phyloP scores from a whole-genome alignment of 2,797 vertebrate species.

The Gobionotothen gibberifrons region DNA sequence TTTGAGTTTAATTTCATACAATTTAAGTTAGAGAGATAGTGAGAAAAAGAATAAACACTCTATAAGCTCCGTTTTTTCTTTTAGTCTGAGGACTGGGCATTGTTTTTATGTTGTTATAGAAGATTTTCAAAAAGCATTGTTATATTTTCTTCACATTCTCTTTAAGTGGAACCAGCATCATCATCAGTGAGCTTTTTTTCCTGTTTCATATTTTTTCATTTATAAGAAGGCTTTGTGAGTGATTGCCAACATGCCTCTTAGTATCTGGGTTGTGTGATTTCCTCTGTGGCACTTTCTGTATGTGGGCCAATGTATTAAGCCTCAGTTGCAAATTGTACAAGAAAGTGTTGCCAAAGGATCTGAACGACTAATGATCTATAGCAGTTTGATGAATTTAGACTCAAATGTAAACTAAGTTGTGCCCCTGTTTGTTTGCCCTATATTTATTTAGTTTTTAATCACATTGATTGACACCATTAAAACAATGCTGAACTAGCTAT shows the following conservation, averaged over 20 bases:
- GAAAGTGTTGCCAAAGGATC: constrained; percentile 7
- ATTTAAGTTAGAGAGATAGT: neutral
- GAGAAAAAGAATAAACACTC: neutral
- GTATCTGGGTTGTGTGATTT: constrained; percentile 5
- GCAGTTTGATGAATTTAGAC: neutral
- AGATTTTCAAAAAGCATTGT: neutral
- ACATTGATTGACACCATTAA: neutral
- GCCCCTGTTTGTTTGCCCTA: neutral
- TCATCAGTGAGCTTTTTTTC: neutral
- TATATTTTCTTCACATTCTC: constrained; percentile 12
- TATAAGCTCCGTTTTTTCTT: too few relatives aligned
- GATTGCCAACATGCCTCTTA: neutral
- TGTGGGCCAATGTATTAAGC: neutral
- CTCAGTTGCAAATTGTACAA: neutral
- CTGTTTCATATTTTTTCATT: neutral
- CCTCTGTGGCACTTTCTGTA: neutral
- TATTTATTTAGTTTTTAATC: constrained; percentile 1
- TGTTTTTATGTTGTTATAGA: neutral
- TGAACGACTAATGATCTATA: constrained; percentile 13
- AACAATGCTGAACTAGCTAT: neutral
- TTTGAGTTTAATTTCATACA: neutral
- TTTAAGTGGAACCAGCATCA: constrained; percentile 5
- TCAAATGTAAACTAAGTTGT: neutral
- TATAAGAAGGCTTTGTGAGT: constrained; percentile 15
- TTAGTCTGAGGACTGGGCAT: neutral